Evolutionary conservation across 92 coral and sea anemone genomes (phyloP), one percentile per base, ranked within the genome.

Genomic region (Zoanthus gigantus): DNA sequence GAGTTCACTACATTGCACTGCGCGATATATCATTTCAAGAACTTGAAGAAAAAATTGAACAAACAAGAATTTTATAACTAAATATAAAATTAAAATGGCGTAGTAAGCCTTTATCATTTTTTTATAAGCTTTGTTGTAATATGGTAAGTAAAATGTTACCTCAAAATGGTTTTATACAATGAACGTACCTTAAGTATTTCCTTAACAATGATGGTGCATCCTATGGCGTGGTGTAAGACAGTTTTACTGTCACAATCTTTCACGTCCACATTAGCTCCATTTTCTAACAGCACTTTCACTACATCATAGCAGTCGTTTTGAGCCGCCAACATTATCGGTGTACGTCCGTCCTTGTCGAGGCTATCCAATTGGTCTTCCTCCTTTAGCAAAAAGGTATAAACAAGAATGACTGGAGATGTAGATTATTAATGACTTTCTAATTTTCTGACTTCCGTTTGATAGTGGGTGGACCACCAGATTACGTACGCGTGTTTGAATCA

Each of bases 291-390:
- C 11, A 93, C 93, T 90, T 92, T 92, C n/a, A 92, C 98, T 8
- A 96, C 92, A 32, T 93, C 98, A 72, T 81, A 87, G 32, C 94
- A 95, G 71, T 84, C 85, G 46, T 90, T 91, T 82, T 91, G 94
- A 18, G 98, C 98, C 6, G 98, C 98, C 14, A 95, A 58, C 98
- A 95, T 95, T 31, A 95, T 79, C 6, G 98, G 88, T 74, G 98
- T 95, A 16, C 96, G 91, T 42, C 98, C 94, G 52, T 90, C 96
- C 47, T 93, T 91, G 67, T 95, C 98, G 34, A 92, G 80, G 1
- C 94, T 81, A 68, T 95, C 93, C 10, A 95, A 82, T 73, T 92
- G 96, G 71, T 95, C 98, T 29, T 85, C 90, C 61, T 95, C 98
- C 96, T 94, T 72, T 34, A 17, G 14, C 9, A 23, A 76, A 4